A percentile compares a stretch with the other conserved stretches of the same genome.
phyloP scores from a whole-genome alignment of 2,113 vertebrate species.

The Crotalus tigris region DNA sequence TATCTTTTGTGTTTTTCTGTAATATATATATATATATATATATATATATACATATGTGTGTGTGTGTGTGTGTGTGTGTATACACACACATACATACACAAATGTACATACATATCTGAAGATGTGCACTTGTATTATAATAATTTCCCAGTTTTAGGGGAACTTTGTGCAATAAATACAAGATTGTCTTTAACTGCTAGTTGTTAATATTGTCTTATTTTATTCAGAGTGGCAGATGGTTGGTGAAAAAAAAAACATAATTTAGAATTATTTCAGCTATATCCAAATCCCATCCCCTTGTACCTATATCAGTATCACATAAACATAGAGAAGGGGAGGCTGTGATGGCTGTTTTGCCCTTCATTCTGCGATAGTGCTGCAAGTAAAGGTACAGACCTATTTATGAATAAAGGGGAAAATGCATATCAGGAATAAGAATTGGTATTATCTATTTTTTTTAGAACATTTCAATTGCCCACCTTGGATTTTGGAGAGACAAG shows the following conservation, averaged over 20 bases:
- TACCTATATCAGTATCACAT: not conserved
- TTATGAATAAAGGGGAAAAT: not conserved
- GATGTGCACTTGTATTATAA: constrained; percentile 83
- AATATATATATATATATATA: constrained; percentile 79
- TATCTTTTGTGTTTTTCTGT: constrained; percentile 83
- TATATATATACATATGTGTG: too few relatives aligned
- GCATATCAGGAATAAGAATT: not conserved
- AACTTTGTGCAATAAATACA: constrained; percentile 99
- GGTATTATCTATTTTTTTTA: not conserved
- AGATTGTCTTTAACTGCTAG: constrained; percentile 65
- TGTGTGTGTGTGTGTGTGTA: constrained; percentile 71
- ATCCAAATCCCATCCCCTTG: not conserved
- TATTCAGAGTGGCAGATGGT: fast-evolving
- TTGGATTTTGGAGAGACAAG: not conserved
- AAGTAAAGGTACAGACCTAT: not conserved
- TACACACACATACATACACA: constrained; percentile 36
- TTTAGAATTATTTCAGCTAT: not conserved
- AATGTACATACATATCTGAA: constrained; percentile 89
- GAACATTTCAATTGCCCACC: not conserved
- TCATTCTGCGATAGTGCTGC: not conserved
- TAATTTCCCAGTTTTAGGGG: constrained; percentile 96
- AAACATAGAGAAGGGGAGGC: not conserved
- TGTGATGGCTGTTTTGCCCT: not conserved
- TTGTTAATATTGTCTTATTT: constrained; percentile 28
- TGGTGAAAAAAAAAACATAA: not conserved